Evolutionary conservation across 2,113 vertebrate genomes (phyloP).

Genomic region (Leucopsar rothschildi): DNA sequence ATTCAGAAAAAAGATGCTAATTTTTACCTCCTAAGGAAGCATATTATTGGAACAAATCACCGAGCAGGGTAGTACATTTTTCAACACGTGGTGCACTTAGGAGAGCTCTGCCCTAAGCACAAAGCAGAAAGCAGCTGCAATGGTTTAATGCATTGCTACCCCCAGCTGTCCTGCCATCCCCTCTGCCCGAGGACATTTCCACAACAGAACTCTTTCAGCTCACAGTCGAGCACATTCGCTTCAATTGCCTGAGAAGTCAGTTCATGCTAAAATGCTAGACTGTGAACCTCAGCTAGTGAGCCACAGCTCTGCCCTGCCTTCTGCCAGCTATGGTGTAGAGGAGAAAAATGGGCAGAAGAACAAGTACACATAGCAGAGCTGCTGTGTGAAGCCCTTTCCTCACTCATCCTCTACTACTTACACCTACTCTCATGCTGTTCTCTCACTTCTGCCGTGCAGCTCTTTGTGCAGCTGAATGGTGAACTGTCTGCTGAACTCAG

Average conservation of each 20-base stretch:
- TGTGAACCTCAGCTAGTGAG: not conserved
- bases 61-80: not conserved
- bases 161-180: not conserved
- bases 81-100: not conserved
- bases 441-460: not conserved
- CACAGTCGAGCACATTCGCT: not conserved
- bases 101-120: not conserved
- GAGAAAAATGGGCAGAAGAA: not conserved
- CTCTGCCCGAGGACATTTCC: not conserved
- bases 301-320: not conserved
- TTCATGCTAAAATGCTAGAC: not conserved
- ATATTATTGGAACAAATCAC: not conserved
- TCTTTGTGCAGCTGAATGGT: not conserved
- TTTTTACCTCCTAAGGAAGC: not conserved
- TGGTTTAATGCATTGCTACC: not conserved
- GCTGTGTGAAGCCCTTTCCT: not conserved
- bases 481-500: not conserved
- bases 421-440: not conserved
- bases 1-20: not conserved
- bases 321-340: not conserved
- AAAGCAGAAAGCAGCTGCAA: not conserved
- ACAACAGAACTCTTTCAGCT: not conserved
- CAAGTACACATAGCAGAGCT: not conserved
- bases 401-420: not conserved
- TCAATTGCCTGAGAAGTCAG: not conserved